Percentiles rank a stretch among this genome's conserved stretches.
Evolutionary conservation across 2,797 vertebrate species (phyloP).

Genomic region (Enteromius thamalakanensis): DNA sequence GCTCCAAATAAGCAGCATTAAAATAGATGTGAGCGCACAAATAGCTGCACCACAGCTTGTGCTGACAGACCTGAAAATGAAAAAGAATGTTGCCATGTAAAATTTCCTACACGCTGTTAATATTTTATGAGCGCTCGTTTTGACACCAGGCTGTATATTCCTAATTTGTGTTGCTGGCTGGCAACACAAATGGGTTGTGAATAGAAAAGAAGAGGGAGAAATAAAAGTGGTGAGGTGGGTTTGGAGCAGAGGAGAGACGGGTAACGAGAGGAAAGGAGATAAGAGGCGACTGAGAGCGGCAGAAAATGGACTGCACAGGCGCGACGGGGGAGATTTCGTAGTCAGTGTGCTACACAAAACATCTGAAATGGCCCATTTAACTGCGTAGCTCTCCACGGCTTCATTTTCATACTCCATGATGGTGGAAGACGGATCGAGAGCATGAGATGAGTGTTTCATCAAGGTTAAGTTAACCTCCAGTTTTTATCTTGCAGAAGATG

Average conservation of each 20-base stretch:
- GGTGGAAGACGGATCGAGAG: constrained; percentile 90
- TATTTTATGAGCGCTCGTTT: constrained; percentile 77
- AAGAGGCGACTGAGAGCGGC: constrained; percentile 14
- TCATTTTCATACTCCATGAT: constrained; percentile 90
- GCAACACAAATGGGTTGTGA: constrained; percentile 44
- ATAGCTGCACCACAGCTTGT: constrained; percentile 69
- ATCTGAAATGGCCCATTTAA: constrained; percentile 89
- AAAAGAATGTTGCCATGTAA: constrained; percentile 74
- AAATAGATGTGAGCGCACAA: constrained; percentile 70
- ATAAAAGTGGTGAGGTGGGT: constrained; percentile 32
- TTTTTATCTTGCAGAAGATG: constrained; percentile 79
- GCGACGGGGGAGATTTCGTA: constrained; percentile 66
- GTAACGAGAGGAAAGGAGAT: constrained; percentile 45
- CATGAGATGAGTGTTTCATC: constrained; percentile 90
- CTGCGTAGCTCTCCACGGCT: constrained; percentile 75
- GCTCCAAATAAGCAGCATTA: constrained; percentile 62
- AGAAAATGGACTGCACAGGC: constrained; percentile 40
- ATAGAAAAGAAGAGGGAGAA: constrained; percentile 14
- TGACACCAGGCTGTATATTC: constrained; percentile 70
- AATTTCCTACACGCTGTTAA: constrained; percentile 78
- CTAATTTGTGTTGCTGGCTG: constrained; percentile 72
- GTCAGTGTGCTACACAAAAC: constrained; percentile 79
- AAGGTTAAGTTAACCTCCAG: constrained; percentile 88
- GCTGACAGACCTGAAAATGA: constrained; percentile 77
- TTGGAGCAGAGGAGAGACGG: constrained; percentile 34